Evolutionary conservation across 2,113 vertebrate species (phyloP), one percentile per base, ranked within the genome.

Genomic region (Pygoscelis adeliae): DNA sequence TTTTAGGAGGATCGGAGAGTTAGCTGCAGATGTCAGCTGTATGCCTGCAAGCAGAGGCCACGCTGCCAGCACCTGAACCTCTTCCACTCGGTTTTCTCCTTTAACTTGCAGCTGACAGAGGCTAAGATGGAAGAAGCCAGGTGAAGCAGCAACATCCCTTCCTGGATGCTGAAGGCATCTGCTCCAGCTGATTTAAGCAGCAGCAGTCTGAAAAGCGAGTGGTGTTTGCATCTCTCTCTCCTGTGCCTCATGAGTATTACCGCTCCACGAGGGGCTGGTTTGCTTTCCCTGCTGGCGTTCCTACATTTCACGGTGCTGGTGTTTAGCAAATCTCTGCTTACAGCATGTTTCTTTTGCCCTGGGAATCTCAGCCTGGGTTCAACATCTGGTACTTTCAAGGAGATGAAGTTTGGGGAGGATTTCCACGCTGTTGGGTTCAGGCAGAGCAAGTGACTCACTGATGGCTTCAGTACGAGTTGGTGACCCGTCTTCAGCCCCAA

Each of bases 121-220:
- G 53, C 71, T 49, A 77, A 25, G 22, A 47, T 17, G 59, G 83
- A 79, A 85, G 93, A 47, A 82, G 67, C 49, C n/a, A 36, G 25
- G 3, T 1, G 49, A 82, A 73, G 36, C 38, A 88, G 90, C 70
- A 87, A 9, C 15, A 19, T 66, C 69, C 38, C 56, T 65, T 61
- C 46, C 44, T 42, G 73, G 61, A 44, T 30, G 84, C 53, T 82
- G 71, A 76, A 65, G 66, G 61, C 42, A 79, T 55, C 58, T 69
- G 76, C 74, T 76, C 34, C 91, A 44, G 53, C 46, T 61, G 76
- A 40, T 38, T 69, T 16, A 15, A 73, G 88, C 6, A 90, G 65
- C 63, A 74, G n/a, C 25, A 29, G 5, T 2, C 23, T 42, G 42
- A 56, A 55, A 66, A 56, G 3, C 2, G 0, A 61, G 27, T 1